phyloP scores from a whole-genome alignment of 1,140 invertebrate species.

The Drosophila lacteicornis region DNA sequence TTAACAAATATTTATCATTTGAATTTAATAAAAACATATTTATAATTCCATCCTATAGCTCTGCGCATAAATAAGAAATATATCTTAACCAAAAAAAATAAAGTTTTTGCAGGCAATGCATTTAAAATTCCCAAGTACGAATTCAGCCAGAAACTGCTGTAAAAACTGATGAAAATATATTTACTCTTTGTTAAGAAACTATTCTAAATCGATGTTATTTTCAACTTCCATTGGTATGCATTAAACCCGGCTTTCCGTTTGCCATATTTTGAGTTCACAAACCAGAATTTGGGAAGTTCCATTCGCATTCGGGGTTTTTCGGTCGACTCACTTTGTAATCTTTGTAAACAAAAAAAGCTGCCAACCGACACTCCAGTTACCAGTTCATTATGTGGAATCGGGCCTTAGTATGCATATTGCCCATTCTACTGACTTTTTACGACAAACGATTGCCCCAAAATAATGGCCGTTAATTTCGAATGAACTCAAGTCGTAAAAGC shows the following conservation, averaged over 20 bases:
- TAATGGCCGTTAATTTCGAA: slow-evolving; percentile 46
- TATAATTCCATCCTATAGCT: no score
- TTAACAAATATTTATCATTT: no score
- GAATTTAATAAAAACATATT: no score
- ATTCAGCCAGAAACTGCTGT: no score
- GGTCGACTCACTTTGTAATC: slow-evolving; percentile 9
- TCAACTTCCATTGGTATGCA: neutral
- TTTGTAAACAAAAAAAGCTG: slow-evolving; percentile 11
- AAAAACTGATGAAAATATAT: no score
- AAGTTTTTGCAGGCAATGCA: no score
- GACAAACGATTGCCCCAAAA: slow-evolving; percentile 43
- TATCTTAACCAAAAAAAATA: no score
- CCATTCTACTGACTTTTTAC: slow-evolving; percentile 28
- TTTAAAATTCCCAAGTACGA: no score
- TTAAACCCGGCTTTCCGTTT: neutral
- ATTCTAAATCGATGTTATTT: no score
- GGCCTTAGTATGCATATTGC: slow-evolving; percentile 21
- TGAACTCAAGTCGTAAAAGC: slow-evolving; percentile 45
- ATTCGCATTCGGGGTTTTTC: neutral
- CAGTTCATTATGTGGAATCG: slow-evolving; percentile 21
- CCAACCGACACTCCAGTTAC: neutral
- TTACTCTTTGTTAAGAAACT: no score
- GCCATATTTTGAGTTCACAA: neutral
- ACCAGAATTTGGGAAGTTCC: slow-evolving; percentile 15
- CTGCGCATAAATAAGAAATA: no score